These are phyloP conservation scores for Corythucha ciliata DNA, from an alignment of 2,888 invertebrate genomes.

Conservation along the genomic window DNA sequence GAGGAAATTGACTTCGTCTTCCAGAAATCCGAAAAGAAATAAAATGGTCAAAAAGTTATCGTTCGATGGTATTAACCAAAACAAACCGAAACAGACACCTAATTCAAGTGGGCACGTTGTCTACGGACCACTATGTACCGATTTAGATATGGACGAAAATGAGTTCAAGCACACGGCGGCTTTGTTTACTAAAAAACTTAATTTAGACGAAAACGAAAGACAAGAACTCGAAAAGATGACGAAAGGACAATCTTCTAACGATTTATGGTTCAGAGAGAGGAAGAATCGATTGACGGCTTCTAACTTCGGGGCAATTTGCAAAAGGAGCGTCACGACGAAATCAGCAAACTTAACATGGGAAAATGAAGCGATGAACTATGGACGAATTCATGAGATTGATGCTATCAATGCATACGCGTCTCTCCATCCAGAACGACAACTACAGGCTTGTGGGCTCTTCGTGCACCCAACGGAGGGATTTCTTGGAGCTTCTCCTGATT, in stretches of 20 bases:
- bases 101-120: conserved; percentile 1
- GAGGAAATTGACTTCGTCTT: too few species aligned
- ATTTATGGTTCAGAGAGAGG: not conserved
- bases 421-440: not conserved
- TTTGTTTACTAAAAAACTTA: not conserved
- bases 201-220: not conserved
- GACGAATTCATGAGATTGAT: conserved; percentile 1
- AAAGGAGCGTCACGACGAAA: not conserved
- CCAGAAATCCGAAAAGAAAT: too few species aligned
- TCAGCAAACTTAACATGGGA: not conserved
- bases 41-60: too few species aligned
- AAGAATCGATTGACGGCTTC: not conserved
- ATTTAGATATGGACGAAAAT: conserved; percentile 21
- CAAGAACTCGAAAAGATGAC: not conserved
- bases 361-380: not conserved
- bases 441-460: too few species aligned
- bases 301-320: not conserved
- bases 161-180: not conserved
- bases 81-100: too few species aligned
- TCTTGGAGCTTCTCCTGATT: too few species aligned
- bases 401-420: not conserved
- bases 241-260: not conserved
- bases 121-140: conserved; percentile 20
- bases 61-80: too few species aligned
- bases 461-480: too few species aligned